phyloP scores from a whole-genome alignment of 2,113 vertebrate species.

The Amblyopsis rosae region DNA sequence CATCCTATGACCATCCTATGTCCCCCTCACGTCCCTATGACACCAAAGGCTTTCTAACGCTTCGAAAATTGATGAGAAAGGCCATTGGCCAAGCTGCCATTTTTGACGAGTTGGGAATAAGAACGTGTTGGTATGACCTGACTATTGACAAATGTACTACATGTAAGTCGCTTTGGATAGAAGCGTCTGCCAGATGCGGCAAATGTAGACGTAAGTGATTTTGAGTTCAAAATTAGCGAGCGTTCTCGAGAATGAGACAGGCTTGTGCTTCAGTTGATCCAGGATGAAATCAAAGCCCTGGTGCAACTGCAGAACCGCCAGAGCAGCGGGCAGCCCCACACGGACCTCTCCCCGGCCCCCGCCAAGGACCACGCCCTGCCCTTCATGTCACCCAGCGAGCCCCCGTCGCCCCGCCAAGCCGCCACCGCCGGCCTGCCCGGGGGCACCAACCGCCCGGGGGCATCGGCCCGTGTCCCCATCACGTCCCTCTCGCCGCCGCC shows the following conservation, averaged over 20 bases:
- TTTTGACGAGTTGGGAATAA: too few species aligned
- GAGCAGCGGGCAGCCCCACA: slow-evolving; percentile 49
- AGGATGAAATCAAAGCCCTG: slow-evolving; percentile 91
- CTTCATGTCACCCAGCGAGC: slow-evolving; percentile 22
- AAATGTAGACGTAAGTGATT: too few species aligned
- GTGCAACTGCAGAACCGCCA: slow-evolving; percentile 82
- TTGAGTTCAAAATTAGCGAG: too few species aligned
- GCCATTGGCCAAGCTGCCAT: too few species aligned
- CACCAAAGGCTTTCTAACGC: too few species aligned
- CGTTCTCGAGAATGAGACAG: not conserved
- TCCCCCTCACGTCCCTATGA: too few species aligned
- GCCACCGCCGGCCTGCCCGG: slow-evolving; percentile 19
- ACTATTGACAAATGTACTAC: too few species aligned
- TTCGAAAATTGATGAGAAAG: too few species aligned
- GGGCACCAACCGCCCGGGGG: slow-evolving; percentile 37
- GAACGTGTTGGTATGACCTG: too few species aligned
- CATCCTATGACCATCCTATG: too few species aligned
- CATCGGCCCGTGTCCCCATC: slow-evolving; percentile 58
- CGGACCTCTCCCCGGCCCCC: slow-evolving; percentile 42
- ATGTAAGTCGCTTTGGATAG: too few species aligned
- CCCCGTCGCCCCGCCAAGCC: not conserved
- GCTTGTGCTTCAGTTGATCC: slow-evolving; percentile 82
- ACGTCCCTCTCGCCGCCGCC: slow-evolving; percentile 61
- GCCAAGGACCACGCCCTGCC: slow-evolving; percentile 36
- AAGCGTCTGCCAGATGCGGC: too few species aligned